These are phyloP conservation scores for Drosophila sucinea DNA, from an alignment of 1,140 invertebrate genomes.

Conservation along the genomic window DNA sequence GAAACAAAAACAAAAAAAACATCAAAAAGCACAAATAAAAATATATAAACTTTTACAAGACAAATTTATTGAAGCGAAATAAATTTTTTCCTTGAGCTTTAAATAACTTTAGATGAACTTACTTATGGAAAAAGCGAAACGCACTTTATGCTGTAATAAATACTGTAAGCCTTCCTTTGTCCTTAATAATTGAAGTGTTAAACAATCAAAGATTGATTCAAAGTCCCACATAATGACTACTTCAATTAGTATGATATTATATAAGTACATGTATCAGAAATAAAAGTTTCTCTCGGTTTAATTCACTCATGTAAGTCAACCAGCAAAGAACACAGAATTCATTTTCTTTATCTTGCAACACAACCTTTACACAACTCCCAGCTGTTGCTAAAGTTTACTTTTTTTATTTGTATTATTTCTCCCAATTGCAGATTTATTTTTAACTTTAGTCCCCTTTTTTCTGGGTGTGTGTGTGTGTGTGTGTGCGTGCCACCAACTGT, in stretches of 20 bases:
- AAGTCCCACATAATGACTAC: no score
- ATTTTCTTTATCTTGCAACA: background rate
- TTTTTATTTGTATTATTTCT: constrained; percentile 2
- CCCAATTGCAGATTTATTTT: constrained; percentile 10
- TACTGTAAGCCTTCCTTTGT: no score
- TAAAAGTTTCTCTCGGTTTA: background rate
- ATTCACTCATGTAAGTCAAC: background rate
- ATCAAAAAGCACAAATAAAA: constrained; percentile 12
- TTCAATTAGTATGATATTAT: no score
- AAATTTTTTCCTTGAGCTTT: constrained; percentile 1
- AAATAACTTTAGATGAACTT: background rate
- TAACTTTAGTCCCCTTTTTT: constrained; percentile 1
- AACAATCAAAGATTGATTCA: no score
- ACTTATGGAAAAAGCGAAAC: background rate
- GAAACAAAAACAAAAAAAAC: background rate
- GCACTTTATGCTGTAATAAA: no score
- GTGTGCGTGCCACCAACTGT: background rate
- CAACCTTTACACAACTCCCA: constrained; percentile 7
- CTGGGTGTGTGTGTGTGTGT: background rate
- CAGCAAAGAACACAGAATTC: background rate
- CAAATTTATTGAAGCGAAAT: background rate
- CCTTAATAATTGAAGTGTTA: no score
- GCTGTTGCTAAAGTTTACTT: constrained; percentile 7
- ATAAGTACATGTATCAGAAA: no score
- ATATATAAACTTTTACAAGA: constrained; percentile 10